Evolutionary conservation across 2,113 vertebrate species (phyloP), one percentile per base, ranked within the genome.

Genomic region (Amazona guildingii): DNA sequence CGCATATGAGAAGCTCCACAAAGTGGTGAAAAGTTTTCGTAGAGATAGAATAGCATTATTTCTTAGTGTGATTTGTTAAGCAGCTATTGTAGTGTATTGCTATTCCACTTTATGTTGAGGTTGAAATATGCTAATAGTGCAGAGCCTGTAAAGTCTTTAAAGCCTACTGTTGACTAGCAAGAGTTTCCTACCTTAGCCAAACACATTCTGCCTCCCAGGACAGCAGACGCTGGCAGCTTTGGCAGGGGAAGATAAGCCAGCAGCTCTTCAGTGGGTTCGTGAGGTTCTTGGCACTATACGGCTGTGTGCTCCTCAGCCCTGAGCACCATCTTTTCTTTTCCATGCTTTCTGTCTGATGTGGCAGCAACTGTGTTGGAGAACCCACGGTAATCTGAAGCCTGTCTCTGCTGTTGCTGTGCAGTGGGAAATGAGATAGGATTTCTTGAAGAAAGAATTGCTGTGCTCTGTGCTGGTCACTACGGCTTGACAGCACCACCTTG

Each of bases 271-370:
- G 33, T 51, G 14, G 66, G n/a, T 25, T 15, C 13, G 27, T 0
- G 8, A 8, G 13, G 2, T 74, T 41, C 39, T 51, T 0, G 3
- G 39, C 17, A 33, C 61, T 51, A n/a, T 1, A 2, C 27, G 29
- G 24, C 35, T 43, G 20, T 28, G 39, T 20, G 1, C 15, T 41
- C 8, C 28, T 41, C 24, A 16, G 44, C 17, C 37, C n/a, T 1
- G 0, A 28, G 19, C 14, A 24, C 6, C 0, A 0, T 64, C 23
- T 17, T 51, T 62, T 63, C 48, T 43, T 25, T 27, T 59, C 57
- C 62, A 15, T 0, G 2, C 17, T 59, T 63, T 83, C 54, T 48
- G 37, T 31, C 54, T 75, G 46, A 10, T 5, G 3, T 27, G 35
- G 15, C 11, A 49, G 5, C 1, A 1, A 7, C 19, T n/a, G 2